Evolutionary conservation across 30 jellyfish, hydroid and myxozoan species (phyloP).

Genomic region (Mastigias papua): DNA sequence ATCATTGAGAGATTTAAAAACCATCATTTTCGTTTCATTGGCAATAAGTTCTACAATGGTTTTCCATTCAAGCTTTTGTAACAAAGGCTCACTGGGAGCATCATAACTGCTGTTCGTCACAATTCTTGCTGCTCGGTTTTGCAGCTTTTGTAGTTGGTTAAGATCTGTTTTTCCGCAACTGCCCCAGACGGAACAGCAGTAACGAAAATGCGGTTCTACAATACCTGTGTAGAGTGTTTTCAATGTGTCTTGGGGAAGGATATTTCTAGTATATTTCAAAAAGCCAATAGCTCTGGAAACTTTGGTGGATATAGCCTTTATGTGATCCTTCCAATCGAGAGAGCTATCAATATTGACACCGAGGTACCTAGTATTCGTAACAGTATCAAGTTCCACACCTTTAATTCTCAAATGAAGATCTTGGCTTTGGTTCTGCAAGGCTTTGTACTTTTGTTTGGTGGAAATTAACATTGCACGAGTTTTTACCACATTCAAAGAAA

Average conservation of each 20-base stretch:
- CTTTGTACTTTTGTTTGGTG: slow-evolving; percentile 17
- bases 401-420: background rate
- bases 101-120: slow-evolving; percentile 46
- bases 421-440: background rate
- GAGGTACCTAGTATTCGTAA: slow-evolving; percentile 3
- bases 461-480: slow-evolving; percentile 34
- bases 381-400: slow-evolving; percentile 9
- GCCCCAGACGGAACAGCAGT: slow-evolving; percentile 66
- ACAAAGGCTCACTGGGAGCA: slow-evolving; percentile 54
- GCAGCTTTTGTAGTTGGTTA: slow-evolving; percentile 47
- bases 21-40: background rate
- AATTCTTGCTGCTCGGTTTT: slow-evolving; percentile 45
- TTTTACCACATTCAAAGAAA: slow-evolving; percentile 30
- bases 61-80: slow-evolving; percentile 8
- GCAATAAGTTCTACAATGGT: slow-evolving; percentile 5
- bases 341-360: slow-evolving; percentile 22
- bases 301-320: slow-evolving; percentile 39
- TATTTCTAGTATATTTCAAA: slow-evolving; percentile 32
- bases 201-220: slow-evolving; percentile 59
- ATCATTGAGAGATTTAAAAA: background rate
- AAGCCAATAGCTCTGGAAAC: slow-evolving; percentile 67
- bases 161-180: slow-evolving; percentile 27
- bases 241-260: slow-evolving; percentile 43
- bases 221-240: slow-evolving; percentile 55
- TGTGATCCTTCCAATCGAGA: slow-evolving; percentile 49